phyloP scores from a whole-genome alignment of 2,888 invertebrate genomes.

The Pheosia gnoma region DNA sequence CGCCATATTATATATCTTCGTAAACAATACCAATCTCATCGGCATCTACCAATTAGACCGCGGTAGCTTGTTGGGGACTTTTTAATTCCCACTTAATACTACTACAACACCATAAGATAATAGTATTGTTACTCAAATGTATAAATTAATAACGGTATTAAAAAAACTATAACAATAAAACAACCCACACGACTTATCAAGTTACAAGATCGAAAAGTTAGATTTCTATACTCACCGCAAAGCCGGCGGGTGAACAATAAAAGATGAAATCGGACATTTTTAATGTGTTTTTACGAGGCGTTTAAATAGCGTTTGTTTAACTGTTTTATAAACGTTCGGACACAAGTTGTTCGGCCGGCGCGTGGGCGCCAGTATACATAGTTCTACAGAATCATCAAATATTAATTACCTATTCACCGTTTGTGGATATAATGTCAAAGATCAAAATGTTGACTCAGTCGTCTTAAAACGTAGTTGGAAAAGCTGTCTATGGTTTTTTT shows the following conservation, averaged over 20 bases:
- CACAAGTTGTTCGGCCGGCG: conserved; percentile 29
- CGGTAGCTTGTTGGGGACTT: conserved; percentile 18
- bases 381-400: conserved; percentile 18
- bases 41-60: conserved; percentile 15
- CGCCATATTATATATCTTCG: too few relatives aligned
- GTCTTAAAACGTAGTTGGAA: not conserved
- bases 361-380: conserved; percentile 32
- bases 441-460: conserved; percentile 14
- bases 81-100: conserved; percentile 24
- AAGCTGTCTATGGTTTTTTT: conserved; percentile 2
- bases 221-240: conserved; percentile 43
- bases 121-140: conserved; percentile 31
- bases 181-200: conserved; percentile 37
- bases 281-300: conserved; percentile 57
- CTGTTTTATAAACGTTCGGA: conserved; percentile 49
- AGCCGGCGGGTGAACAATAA: conserved; percentile 51
- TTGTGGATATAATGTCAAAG: conserved; percentile 11
- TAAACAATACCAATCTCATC: not conserved
- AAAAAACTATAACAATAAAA: conserved; percentile 34
- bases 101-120: conserved; percentile 25
- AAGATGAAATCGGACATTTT: conserved; percentile 51
- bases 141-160: conserved; percentile 41
- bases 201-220: conserved; percentile 47
- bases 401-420: conserved; percentile 7
- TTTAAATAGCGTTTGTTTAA: conserved; percentile 54